Evolutionary conservation across 2,888 invertebrate species (phyloP).

Genomic region (Cataglyphis altisquamis): DNA sequence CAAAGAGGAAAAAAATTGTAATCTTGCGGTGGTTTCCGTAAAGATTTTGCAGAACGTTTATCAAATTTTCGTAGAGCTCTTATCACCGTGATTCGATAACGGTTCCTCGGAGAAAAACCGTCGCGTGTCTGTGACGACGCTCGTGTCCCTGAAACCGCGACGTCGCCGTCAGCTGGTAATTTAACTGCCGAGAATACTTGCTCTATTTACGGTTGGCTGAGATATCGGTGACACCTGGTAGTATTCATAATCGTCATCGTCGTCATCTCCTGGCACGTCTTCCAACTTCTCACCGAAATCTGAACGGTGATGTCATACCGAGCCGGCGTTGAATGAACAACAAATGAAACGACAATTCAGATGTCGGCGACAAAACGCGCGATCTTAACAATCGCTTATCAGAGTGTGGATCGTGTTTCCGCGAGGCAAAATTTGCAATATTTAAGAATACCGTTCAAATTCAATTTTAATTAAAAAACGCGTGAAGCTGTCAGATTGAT

Average conservation of each 20-base stretch:
- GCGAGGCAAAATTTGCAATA: not conserved
- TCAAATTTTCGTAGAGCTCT: not conserved
- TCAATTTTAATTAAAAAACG: not conserved
- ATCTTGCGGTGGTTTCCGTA: not conserved
- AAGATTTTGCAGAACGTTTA: not conserved
- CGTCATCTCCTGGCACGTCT: constrained; percentile 64
- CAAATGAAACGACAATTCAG: constrained; percentile 6
- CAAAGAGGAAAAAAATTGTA: not conserved
- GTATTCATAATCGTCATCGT: not conserved
- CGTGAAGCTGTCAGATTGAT: not conserved
- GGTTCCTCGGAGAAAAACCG: constrained; percentile 57
- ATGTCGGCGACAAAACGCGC: not conserved
- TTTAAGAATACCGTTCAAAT: not conserved
- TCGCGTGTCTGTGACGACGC: not conserved
- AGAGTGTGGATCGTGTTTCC: not conserved
- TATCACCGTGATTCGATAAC: not conserved
- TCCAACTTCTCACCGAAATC: constrained; percentile 66
- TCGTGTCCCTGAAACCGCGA: constrained; percentile 28
- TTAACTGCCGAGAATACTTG: constrained; percentile 58
- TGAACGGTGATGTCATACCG: constrained; percentile 68
- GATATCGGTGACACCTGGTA: constrained; percentile 70
- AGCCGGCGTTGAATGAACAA: constrained; percentile 38
- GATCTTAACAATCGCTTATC: not conserved
- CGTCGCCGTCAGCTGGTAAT: constrained; percentile 60
- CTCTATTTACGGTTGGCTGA: constrained; percentile 64